A percentile compares a stretch with the other conserved stretches of the same genome.
Conservation (phyloP, 2,888 invertebrate species). For the Cerastis leucographa region DNA sequence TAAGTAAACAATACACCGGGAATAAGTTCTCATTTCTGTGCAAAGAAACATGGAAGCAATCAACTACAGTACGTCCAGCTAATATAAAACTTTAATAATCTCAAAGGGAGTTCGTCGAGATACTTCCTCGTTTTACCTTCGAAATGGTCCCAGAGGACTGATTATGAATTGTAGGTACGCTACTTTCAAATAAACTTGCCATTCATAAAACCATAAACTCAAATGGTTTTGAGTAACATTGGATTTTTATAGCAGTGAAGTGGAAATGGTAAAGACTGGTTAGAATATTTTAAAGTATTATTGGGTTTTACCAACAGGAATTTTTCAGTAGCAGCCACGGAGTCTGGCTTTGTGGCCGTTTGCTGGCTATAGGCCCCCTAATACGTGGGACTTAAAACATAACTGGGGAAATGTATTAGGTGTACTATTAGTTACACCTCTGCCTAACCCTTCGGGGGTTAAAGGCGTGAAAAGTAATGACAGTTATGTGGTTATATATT, state of each 20-base stretch:
- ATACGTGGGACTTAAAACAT: too few relatives aligned
- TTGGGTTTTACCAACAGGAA: too few relatives aligned
- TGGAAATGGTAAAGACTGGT: background rate
- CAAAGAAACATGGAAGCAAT: slow-evolving; percentile 62
- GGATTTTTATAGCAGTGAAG: background rate
- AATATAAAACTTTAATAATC: slow-evolving; percentile 67
- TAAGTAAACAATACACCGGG: slow-evolving; percentile 58
- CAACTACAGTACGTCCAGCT: slow-evolving; percentile 52
- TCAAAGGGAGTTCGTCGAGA: slow-evolving; percentile 55
- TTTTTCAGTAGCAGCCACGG: too few relatives aligned
- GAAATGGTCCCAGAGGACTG: slow-evolving; percentile 18
- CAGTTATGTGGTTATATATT: too few relatives aligned
- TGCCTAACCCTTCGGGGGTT: too few relatives aligned
- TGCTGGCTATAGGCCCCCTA: too few relatives aligned
- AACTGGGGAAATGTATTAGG: too few relatives aligned
- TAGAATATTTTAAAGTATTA: background rate
- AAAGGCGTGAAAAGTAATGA: too few relatives aligned
- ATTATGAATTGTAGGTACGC: slow-evolving; percentile 2
- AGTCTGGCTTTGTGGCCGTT: too few relatives aligned
- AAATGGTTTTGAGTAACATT: background rate
- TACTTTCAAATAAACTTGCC: slow-evolving; percentile 3
- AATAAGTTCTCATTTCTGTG: slow-evolving; percentile 58
- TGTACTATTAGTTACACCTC: too few relatives aligned
- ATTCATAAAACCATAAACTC: background rate
- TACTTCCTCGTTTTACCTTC: slow-evolving; percentile 29